Conservation (phyloP, 2,113 vertebrate genomes). For the Siniperca chuatsi region DNA sequence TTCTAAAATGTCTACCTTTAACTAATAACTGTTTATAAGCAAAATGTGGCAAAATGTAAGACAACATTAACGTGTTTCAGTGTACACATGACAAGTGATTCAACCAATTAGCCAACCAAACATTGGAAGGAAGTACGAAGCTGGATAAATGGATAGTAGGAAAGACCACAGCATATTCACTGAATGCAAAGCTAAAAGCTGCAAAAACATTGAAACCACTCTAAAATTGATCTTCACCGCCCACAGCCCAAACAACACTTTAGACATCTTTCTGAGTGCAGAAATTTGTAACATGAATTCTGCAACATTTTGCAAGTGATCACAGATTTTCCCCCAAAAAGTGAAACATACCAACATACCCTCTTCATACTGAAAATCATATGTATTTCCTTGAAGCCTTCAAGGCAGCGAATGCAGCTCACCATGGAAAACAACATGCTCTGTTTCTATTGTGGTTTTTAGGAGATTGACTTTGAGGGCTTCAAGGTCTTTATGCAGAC, state of each 20-base stretch:
- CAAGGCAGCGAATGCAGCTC: not conserved
- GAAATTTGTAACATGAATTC: not conserved
- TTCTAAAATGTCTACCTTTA: not conserved
- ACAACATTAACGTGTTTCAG: not conserved
- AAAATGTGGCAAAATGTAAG: not conserved
- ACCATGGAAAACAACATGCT: not conserved
- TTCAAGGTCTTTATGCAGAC: conserved; percentile 98
- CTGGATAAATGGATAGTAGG: not conserved
- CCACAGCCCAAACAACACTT: conserved; percentile 14
- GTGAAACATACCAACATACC: not conserved
- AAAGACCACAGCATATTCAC: not conserved
- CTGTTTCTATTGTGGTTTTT: conserved; percentile 6
- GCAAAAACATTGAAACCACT: not conserved
- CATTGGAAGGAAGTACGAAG: not conserved
- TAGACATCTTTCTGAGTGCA: not conserved
- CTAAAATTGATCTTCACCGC: not conserved
- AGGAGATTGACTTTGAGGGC: conserved; percentile 96
- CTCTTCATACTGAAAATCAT: not conserved
- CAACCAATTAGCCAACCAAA: not conserved
- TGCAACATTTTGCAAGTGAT: not conserved
- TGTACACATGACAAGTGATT: too few relatives aligned
- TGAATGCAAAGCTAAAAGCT: not conserved
- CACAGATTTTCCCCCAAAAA: not conserved
- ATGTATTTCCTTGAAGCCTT: not conserved
- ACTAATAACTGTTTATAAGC: not conserved